Conservation (phyloP, 2,888 invertebrate species). For the Apodemia zela region DNA sequence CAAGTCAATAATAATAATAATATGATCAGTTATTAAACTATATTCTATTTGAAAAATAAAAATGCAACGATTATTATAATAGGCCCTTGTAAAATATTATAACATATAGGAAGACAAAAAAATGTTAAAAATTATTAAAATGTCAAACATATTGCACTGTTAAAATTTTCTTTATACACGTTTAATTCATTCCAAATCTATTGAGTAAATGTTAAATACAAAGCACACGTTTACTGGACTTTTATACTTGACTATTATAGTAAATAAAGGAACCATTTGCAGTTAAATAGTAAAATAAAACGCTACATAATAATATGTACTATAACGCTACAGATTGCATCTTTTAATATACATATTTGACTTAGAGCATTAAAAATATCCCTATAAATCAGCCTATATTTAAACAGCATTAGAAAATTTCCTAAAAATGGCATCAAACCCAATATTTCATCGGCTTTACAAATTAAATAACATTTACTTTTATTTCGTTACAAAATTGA, state of each 20-base stretch:
- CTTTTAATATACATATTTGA: constrained; percentile 23
- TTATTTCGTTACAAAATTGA: constrained; percentile 12
- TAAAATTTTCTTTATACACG: constrained; percentile 20
- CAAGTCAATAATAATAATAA: constrained; percentile 21
- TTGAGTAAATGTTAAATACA: constrained; percentile 16
- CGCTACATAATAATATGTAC: constrained; percentile 33
- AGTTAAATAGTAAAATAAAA: constrained; percentile 32
- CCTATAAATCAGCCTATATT: constrained; percentile 16
- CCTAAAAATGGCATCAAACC: constrained; percentile 10
- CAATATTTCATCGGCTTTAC: constrained; percentile 2
- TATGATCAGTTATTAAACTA: constrained; percentile 35
- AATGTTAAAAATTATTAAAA: constrained; percentile 33
- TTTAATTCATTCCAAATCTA: constrained; percentile 19
- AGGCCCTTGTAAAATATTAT: constrained; percentile 40
- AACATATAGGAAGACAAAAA: constrained; percentile 46
- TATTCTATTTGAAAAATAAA: constrained; percentile 41
- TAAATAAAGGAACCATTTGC: constrained; percentile 41
- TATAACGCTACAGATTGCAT: constrained; percentile 20
- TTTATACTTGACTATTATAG: constrained; percentile 47
- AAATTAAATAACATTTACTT: constrained; percentile 11
- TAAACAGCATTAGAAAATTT: constrained; percentile 6
- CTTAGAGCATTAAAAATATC: constrained; percentile 14
- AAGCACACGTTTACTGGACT: constrained; percentile 26
- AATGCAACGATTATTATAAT: constrained; percentile 39
- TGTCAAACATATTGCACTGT: constrained; percentile 45